A percentile compares a stretch with the other conserved stretches of the same genome.
Conservation (phyloP, 2,888 invertebrate genomes). For the Atherix ibis region DNA sequence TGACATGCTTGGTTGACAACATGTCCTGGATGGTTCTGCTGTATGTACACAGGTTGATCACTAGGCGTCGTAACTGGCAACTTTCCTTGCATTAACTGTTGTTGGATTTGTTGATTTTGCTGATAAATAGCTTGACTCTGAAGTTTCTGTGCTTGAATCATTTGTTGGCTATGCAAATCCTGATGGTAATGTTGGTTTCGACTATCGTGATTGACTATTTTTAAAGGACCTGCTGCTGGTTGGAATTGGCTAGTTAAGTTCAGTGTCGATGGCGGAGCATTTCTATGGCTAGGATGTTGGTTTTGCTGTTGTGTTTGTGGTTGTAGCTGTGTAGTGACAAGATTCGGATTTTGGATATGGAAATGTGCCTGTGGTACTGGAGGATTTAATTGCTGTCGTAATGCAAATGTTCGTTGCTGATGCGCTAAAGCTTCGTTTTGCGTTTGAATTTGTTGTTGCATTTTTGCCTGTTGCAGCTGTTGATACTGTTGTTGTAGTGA, state of each 20-base stretch:
- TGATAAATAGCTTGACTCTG: constrained; percentile 6
- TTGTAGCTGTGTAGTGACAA: constrained; percentile 23
- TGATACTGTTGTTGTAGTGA: constrained; percentile 41
- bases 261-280: constrained; percentile 26
- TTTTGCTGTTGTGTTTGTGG: constrained; percentile 17
- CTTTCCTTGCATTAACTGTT: constrained; percentile 12
- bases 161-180: constrained; percentile 7
- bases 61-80: constrained; percentile 19
- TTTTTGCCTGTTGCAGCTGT: constrained; percentile 46
- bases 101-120: constrained; percentile 19
- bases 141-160: constrained; percentile 3
- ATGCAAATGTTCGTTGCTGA: constrained; percentile 47
- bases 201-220: constrained; percentile 16
- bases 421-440: constrained; percentile 47
- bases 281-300: constrained; percentile 18
- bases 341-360: constrained; percentile 26
- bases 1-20: constrained; percentile 33
- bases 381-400: constrained; percentile 43
- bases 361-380: constrained; percentile 35
- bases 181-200: constrained; percentile 12
- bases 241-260: constrained; percentile 30
- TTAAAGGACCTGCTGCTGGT: constrained; percentile 27
- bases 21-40: constrained; percentile 32
- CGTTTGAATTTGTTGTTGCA: constrained; percentile 45
- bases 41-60: constrained; percentile 31